Evolutionary conservation across 2,113 vertebrate species (phyloP).

Genomic region (Bettongia penicillata): DNA sequence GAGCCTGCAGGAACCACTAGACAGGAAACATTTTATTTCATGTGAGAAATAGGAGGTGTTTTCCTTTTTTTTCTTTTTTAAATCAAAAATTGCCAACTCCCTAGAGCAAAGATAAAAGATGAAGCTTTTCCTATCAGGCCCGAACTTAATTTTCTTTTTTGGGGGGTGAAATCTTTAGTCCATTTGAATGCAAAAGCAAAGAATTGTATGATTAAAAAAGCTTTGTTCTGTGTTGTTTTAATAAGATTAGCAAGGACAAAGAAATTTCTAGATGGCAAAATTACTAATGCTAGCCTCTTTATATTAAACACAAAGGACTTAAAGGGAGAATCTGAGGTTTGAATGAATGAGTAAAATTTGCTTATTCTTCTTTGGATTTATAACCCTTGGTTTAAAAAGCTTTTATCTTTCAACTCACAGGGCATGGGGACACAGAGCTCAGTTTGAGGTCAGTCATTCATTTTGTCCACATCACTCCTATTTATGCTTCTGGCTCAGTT

Average conservation of each 20-base stretch:
- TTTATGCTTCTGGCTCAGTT: background rate
- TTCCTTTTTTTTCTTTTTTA: background rate
- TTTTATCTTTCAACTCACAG: background rate
- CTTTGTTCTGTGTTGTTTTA: background rate
- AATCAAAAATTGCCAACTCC: background rate
- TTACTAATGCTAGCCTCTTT: background rate
- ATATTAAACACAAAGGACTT: background rate
- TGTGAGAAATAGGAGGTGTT: background rate
- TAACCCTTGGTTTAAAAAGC: background rate
- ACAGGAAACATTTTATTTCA: background rate
- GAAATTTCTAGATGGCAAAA: constrained; percentile 1
- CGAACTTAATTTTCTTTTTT: background rate
- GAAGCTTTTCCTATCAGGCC: background rate
- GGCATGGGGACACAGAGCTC: background rate
- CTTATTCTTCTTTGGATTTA: background rate
- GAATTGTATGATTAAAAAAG: background rate
- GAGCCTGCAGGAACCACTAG: background rate
- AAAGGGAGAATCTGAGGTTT: background rate
- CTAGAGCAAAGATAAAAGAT: background rate
- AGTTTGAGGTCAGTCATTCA: background rate
- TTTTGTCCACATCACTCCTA: background rate
- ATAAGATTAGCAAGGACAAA: background rate
- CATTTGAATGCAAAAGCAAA: background rate
- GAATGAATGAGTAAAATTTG: background rate
- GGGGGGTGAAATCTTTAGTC: background rate